phyloP scores from a whole-genome alignment of 2,888 invertebrate genomes.

The Lacanobia oleracea region DNA sequence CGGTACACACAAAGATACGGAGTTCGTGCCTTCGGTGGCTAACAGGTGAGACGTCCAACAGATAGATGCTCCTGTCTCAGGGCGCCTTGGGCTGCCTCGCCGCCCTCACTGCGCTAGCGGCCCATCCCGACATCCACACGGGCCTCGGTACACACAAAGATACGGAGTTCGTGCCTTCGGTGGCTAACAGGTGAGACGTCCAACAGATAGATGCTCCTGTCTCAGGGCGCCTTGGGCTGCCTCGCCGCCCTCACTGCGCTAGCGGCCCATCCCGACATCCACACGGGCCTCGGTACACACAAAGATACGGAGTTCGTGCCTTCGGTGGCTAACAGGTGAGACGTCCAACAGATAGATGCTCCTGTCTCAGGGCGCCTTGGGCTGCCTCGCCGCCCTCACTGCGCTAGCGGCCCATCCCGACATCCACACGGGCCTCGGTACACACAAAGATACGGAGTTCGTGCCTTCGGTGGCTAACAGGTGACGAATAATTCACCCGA shows the following conservation, averaged over 20 bases:
- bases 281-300: background rate
- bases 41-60: slow-evolving; percentile 68
- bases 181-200: slow-evolving; percentile 68
- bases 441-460: background rate
- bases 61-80: slow-evolving; percentile 92
- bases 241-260: slow-evolving; percentile 54
- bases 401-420: background rate
- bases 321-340: slow-evolving; percentile 68
- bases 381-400: slow-evolving; percentile 77
- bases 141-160: background rate
- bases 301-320: background rate
- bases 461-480: background rate
- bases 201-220: slow-evolving; percentile 90
- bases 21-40: background rate
- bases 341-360: slow-evolving; percentile 85
- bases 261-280: background rate
- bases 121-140: background rate
- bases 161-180: background rate
- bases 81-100: slow-evolving; percentile 92
- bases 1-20: background rate
- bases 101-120: background rate
- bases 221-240: slow-evolving; percentile 93
- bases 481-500: too few species aligned
- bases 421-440: background rate
- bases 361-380: slow-evolving; percentile 94